Evolutionary conservation across 2,888 invertebrate genomes (phyloP), one percentile per base, ranked within the genome.

Genomic region (Melanostoma mellinum): DNA sequence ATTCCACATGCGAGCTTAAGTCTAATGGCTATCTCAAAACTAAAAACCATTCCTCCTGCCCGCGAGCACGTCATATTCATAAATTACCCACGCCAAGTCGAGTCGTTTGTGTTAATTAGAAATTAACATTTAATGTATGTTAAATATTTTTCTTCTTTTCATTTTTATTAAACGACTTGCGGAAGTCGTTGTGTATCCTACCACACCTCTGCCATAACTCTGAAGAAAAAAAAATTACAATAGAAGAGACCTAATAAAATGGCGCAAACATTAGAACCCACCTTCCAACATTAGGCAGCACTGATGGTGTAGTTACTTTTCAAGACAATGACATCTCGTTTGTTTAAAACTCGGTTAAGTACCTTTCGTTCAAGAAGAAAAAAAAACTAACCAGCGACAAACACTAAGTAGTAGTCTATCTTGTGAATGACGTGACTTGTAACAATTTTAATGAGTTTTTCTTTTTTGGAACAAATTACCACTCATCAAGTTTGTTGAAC

Each of bases 121-220:
- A 81, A 71, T 81, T 75, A 76, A 53, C 75, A 81, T 81, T 68
- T 56, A 81, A 76, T 65, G 20, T 81, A 72, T 72, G 76, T 63
- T 76, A 44, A 72, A 72, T 72, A 60, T 53, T 52, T 67, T 56
- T 65, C 53, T 40, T 42, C 52, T 33, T 50, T 8, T 56, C 20
- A 20, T 20, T 20, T 20, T 20, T 20, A 20, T 20, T 20, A 46
- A 63, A 63, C 63, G 38, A 53, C 63, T 63, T 48, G 38, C 73
- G 69, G 73, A 82, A 82, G 73, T 73, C 44, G 48, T 65, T 65
- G 42, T 48, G 20, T 55, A 20, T 36, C 63, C 76, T 71, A 71
- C 56, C 76, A 71, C 61, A 30, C 76, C 76, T 61, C 35, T 20
- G 35, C 36, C 20, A 20, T 20, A 48, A 40, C 52, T 40, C 58